Conservation (phyloP, 1,140 invertebrate species). For the Teleogryllus occipitalis region DNA sequence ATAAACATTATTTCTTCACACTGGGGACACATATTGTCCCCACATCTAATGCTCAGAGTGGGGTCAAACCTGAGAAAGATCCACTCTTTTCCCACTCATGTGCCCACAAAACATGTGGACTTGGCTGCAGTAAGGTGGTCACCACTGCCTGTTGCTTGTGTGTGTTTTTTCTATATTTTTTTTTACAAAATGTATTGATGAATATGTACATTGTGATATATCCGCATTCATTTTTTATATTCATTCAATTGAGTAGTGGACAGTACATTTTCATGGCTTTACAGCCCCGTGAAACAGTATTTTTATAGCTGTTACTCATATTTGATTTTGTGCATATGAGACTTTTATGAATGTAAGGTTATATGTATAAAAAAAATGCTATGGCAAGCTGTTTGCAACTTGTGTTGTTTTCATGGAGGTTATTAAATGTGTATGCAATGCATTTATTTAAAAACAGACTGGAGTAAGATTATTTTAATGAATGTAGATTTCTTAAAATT, state of each 20-base stretch:
- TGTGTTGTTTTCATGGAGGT: no score
- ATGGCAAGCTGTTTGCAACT: background rate
- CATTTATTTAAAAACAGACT: no score
- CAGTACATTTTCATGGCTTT: background rate
- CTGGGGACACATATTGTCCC: background rate
- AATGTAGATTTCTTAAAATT: no score
- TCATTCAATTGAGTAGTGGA: background rate
- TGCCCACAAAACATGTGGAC: no score
- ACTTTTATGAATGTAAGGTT: background rate
- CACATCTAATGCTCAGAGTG: background rate
- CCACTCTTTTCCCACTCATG: no score
- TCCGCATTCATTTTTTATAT: background rate
- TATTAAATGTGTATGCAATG: no score
- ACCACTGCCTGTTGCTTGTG: no score
- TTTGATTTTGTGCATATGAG: background rate
- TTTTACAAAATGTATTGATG: background rate
- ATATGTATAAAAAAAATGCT: background rate
- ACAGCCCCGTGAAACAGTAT: background rate
- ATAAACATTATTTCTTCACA: background rate
- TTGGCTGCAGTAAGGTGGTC: no score
- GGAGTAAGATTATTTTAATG: no score
- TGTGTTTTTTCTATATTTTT: background rate
- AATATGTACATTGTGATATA: background rate
- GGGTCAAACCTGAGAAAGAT: no score
- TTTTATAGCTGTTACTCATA: background rate